These are phyloP conservation scores for Didymodactylos carnosus DNA, from an alignment of 2,888 invertebrate genomes.

Conservation along the genomic window DNA sequence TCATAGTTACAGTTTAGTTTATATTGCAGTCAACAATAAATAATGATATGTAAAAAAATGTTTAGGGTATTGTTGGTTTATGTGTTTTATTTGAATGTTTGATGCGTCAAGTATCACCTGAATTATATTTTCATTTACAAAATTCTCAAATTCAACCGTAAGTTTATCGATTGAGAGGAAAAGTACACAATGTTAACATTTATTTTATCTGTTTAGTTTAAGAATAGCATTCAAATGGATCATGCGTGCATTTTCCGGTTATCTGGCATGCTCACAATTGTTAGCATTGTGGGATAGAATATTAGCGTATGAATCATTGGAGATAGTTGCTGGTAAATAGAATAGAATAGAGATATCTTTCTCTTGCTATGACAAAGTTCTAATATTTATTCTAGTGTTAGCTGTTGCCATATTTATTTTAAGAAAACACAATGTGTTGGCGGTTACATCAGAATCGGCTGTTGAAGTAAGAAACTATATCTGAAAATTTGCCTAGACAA, in stretches of 20 bases:
- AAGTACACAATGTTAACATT: neutral
- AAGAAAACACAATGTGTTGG: neutral
- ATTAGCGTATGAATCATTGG: conserved; percentile 71
- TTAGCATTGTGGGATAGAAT: conserved; percentile 76
- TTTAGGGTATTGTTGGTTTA: conserved; percentile 61
- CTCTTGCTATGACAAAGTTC: no score
- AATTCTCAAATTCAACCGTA: conserved; percentile 73
- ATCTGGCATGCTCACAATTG: conserved; percentile 72
- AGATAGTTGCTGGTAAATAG: conserved; percentile 49
- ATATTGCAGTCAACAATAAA: no score
- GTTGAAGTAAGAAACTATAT: no score
- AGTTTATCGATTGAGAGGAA: conserved; percentile 36
- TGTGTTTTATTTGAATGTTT: conserved; percentile 71
- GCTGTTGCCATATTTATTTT: neutral
- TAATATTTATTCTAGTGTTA: neutral
- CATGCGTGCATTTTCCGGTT: conserved; percentile 83
- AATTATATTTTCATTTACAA: conserved; percentile 71
- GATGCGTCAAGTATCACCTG: conserved; percentile 68
- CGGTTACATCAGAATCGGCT: neutral
- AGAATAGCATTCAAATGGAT: conserved; percentile 84
- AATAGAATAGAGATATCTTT: neutral
- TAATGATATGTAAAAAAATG: no score
- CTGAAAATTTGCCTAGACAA: no score
- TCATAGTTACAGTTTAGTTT: no score
- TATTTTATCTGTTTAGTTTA: conserved; percentile 41